Base-by-base conservation (phyloP, 1,140 invertebrate species). In the Chionoecetes opilio region DNA sequence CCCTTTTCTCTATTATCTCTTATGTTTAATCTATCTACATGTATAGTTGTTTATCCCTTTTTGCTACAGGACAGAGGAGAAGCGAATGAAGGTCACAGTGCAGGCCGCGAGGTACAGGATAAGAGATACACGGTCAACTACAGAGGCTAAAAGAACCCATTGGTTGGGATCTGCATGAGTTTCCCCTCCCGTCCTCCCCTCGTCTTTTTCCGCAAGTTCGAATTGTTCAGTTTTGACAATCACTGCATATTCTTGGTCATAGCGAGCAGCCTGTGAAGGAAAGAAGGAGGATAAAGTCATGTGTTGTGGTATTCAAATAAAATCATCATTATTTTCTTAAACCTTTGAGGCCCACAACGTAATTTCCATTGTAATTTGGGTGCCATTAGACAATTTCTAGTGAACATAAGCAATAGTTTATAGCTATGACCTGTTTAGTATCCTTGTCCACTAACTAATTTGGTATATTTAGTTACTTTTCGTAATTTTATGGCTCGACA, bases 21-120 rank as follows among this genome's bases (percentile, higher is more conserved):
- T 14, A 46, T 14, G 5, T 14, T 8, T 46, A 5, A 46, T 46
- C 41, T 14, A 46, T 14, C 41, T 46, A 46, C 41, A 46, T 46
- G 14, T 14, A 46, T 46, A 5, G 5, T 8, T 14, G 5, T 46
- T 46, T 46, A 5, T 8, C 41, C 41, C 41, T 8, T 46, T 14
- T 8, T 46, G 9, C 88, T 41, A 92, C 31, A 92, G 91, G 21
- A 92, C 35, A 32, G 75, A 37, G 34, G 34, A 38, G 82, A 92
- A 92, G 35, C 91, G 91, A n/a, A 92, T 85, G 91, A 92, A 53
- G 75, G 29, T 85, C 26, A 92, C 46, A 38, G 84, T 32, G 26
- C 91, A 92, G 11, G 84, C 38, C 26, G 75, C 35, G 0, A 92
- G 34, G 29, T 85, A 92, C 11, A 84, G 8, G 37, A 92, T 26